Percentiles rank a stretch among this genome's conserved stretches.
Evolutionary conservation across 2,113 vertebrate genomes (phyloP).

Genomic region (Indicator indicator): DNA sequence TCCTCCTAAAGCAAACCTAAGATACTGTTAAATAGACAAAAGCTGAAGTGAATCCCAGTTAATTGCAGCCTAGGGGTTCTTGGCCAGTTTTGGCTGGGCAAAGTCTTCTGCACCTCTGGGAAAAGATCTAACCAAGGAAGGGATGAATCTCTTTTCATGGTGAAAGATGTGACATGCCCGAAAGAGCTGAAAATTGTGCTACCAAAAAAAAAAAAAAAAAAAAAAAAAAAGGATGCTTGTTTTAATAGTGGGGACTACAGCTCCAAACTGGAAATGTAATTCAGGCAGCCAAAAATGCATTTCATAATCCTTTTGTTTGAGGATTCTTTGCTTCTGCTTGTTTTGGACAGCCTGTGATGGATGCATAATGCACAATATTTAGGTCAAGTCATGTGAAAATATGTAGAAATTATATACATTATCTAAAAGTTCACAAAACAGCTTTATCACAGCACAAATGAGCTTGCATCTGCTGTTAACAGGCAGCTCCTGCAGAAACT

Average conservation of each 20-base stretch:
- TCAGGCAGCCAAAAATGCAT: not conserved
- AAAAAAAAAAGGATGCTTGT: not conserved
- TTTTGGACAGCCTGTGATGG: not conserved
- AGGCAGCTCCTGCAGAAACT: not conserved
- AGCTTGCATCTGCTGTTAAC: not conserved
- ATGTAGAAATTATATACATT: not conserved
- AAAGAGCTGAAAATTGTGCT: not conserved
- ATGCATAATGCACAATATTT: not conserved
- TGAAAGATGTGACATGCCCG: not conserved
- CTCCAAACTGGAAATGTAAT: not conserved
- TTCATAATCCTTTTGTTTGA: constrained; percentile 11
- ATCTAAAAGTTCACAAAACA: not conserved
- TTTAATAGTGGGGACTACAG: not conserved
- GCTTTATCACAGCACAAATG: not conserved
- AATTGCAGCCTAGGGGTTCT: not conserved
- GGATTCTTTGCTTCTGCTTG: not conserved
- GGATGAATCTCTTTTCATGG: not conserved
- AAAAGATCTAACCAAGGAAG: not conserved
- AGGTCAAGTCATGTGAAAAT: not conserved
- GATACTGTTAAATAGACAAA: not conserved
- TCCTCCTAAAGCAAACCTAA: not conserved
- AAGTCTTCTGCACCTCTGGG: not conserved
- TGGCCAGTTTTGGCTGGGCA: not conserved
- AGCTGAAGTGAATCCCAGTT: not conserved
- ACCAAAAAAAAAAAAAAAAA: not conserved